Evolutionary conservation across 1,140 invertebrate species (phyloP).

Genomic region (Nephila pilipes): DNA sequence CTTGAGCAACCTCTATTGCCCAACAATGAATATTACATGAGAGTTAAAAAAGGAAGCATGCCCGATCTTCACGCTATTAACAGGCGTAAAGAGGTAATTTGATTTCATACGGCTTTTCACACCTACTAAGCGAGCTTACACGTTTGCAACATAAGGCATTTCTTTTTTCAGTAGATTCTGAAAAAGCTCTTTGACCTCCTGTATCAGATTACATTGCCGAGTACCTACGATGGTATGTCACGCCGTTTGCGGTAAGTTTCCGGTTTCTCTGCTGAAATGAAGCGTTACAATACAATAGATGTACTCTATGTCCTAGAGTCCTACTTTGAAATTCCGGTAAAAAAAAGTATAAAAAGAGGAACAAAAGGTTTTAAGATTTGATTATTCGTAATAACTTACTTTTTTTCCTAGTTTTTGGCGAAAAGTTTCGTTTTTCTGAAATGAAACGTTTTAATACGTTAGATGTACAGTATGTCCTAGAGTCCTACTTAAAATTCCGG

Average conservation of each 20-base stretch:
- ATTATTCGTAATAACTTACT: too few species aligned
- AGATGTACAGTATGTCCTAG: too few species aligned
- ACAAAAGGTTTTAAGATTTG: too few species aligned
- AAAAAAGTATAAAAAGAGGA: too few species aligned
- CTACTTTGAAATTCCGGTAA: too few species aligned
- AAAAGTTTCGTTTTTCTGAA: too few species aligned
- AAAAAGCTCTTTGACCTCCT: slow-evolving; percentile 30
- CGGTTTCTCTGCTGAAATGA: background rate
- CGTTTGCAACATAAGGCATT: slow-evolving; percentile 7
- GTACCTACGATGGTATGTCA: background rate
- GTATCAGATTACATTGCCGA: background rate
- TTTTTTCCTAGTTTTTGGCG: too few species aligned
- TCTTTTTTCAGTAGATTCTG: background rate
- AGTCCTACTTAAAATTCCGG: too few species aligned
- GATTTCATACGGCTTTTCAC: slow-evolving; percentile 51
- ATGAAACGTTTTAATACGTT: too few species aligned
- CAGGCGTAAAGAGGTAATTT: slow-evolving; percentile 56
- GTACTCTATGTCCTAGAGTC: too few species aligned
- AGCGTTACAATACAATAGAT: background rate
- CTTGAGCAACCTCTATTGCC: slow-evolving; percentile 31
- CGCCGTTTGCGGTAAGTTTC: background rate
- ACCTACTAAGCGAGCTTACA: slow-evolving; percentile 22
- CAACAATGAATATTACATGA: slow-evolving; percentile 48
- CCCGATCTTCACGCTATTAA: slow-evolving; percentile 7
- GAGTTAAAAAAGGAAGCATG: slow-evolving; percentile 13